Base-by-base conservation (phyloP, 1,140 invertebrate genomes). In the Orius laevigatus region DNA sequence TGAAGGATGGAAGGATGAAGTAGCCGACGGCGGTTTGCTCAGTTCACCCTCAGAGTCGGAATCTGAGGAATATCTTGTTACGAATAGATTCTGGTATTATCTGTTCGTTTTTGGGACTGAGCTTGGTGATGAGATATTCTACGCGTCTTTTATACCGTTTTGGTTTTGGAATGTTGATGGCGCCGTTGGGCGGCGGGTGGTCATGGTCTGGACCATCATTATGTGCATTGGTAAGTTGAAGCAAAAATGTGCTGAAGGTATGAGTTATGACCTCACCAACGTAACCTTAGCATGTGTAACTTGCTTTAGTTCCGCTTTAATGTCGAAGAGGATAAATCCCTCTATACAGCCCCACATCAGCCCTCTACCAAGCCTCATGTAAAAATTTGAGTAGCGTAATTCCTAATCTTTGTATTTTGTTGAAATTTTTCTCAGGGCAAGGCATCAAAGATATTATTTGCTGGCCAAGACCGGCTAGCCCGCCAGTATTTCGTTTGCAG, bases 131-230 rank as follows among this genome's bases (percentile, higher is more conserved):
- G 88, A 91, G 66, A 71, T 81, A 49, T 92, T 92, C 67, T 92
- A 92, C 64, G 74, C 79, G 0, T 69, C 75, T 8, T 88, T 90
- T 60, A 88, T 92, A 59, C 84, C 86, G 10, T 89, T 87, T 63
- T 85, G 84, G 76, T 84, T 88, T 58, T 92, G 88, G 88, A 92
- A 92, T 64, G 72, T 92, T 49, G 85, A 90, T 66, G 80, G 80
- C 14, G 79, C 79, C 25, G 79, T 88, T 20, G 81, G 81, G 8
- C 65, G 84, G 55, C 70, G 80, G 62, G 76, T 90, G 14, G 73
- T 88, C 14, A 63, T 88, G 18, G 76, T 90, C 2, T 93, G 88
- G 88, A 75, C 79, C 18, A 72, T 82, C 36, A 70, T 81, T 32
- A 91, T 93, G 83, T 86, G 20, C 25, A 45, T 45, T 31, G 43